These are phyloP conservation scores for Agonopterix arenella DNA, from an alignment of 2,888 invertebrate species.

Conservation along the genomic window DNA sequence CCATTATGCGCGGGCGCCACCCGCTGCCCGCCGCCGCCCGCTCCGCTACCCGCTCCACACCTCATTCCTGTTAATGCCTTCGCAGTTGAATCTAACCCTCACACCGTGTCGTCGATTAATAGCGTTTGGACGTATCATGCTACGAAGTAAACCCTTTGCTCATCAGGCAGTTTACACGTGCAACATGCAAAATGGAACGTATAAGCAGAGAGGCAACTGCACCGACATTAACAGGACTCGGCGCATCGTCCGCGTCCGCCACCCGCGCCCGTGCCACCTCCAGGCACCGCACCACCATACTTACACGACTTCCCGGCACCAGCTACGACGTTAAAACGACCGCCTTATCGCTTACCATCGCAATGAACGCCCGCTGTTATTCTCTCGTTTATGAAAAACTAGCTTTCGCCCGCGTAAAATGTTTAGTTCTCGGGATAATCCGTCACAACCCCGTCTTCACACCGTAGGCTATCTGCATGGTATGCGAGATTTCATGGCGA, in stretches of 20 bases:
- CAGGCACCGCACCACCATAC: constrained; percentile 1
- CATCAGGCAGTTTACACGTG: too few relatives aligned
- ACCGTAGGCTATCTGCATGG: too few relatives aligned
- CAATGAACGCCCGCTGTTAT: constrained; percentile 35
- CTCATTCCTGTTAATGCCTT: not conserved
- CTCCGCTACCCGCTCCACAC: constrained; percentile 1
- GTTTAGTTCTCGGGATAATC: too few relatives aligned
- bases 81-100: too few relatives aligned
- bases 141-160: too few relatives aligned
- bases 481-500: too few relatives aligned
- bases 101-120: too few relatives aligned
- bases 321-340: constrained; percentile 35
- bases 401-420: too few relatives aligned
- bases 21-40: constrained; percentile 35
- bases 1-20: constrained; percentile 72
- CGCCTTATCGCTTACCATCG: constrained; percentile 48
- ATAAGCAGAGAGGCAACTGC: too few relatives aligned
- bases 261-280: constrained; percentile 16
- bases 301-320: constrained; percentile 5
- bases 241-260: constrained; percentile 72
- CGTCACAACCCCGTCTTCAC: too few relatives aligned
- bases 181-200: too few relatives aligned
- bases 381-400: constrained; percentile 32
- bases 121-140: too few relatives aligned
- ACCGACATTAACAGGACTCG: not conserved